Evolutionary conservation across 2,888 invertebrate species (phyloP).

Genomic region (Drosophila melanocephala): DNA sequence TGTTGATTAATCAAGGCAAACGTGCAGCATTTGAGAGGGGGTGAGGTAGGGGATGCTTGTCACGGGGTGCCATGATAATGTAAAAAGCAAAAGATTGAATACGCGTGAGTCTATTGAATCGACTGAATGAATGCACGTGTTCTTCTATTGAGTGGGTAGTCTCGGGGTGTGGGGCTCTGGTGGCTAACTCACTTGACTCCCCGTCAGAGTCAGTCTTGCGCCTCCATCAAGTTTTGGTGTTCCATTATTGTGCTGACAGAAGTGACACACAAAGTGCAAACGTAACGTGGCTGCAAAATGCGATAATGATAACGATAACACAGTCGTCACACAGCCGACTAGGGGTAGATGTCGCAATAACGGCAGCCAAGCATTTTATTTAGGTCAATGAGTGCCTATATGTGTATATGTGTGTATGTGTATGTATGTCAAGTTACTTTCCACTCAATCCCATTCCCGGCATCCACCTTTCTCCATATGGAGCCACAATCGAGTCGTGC

Average conservation of each 20-base stretch:
- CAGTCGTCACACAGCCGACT: conserved; percentile 7
- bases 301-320: conserved; percentile 62
- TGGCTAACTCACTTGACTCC: neutral
- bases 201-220: neutral
- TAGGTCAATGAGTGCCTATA: conserved; percentile 69
- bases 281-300: conserved; percentile 64
- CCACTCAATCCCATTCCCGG: neutral
- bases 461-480: conserved; percentile 7
- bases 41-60: neutral
- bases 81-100: conserved; percentile 36
- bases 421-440: neutral
- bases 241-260: conserved; percentile 66
- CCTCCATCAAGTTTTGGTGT: conserved; percentile 15
- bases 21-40: conserved; percentile 33
- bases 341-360: too few species aligned
- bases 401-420: neutral
- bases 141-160: neutral
- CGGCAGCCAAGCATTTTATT: conserved; percentile 69
- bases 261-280: conserved; percentile 57
- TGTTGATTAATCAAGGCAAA: conserved; percentile 77
- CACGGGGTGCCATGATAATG: conserved; percentile 25
- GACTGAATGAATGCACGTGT: conserved; percentile 36
- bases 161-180: neutral
- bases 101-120: conserved; percentile 47
- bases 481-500: neutral